Evolutionary conservation across 2,113 vertebrate species (phyloP), one percentile per base, ranked within the genome.

Genomic region (Chitala chitala): DNA sequence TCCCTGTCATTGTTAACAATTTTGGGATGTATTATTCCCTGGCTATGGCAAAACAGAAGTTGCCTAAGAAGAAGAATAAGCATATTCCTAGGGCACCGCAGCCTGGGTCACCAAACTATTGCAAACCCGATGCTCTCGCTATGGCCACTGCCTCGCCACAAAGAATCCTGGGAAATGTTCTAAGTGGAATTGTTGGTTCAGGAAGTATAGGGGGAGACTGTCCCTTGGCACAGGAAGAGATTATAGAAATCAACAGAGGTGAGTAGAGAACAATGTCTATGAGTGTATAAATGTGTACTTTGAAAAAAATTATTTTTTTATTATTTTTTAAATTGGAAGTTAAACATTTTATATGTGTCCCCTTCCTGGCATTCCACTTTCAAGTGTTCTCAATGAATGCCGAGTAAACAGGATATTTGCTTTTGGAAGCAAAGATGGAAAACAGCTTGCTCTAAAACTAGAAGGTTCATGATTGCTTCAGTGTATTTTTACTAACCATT

Each of bases 1-100:
- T 98, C 50, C 96, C 96, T 8, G 96, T 98, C 82, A 98, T 98
- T 53, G 96, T 98, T 80, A 98, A 98, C 86, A 98, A 98, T 77
- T 98, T 98, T 24, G 95, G 96, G 84, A 98, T 98, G 96, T 96
- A 98, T 84, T 98, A 98, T 76, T 96, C 95, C 0, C 77, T 98
- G 86, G 95, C 96, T 77, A 98, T 98, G 96, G 96, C 96, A 81
- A 98, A 98, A 73, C 96, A 98, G 87, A 98, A 98, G 89, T 78
- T 98, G 75, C 96, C 96, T 81, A 98, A 98, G 84, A 98, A 98
- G 87, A 98, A 97, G 87, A 96, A 95, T 77, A 98, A 96, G 71
- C 96, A 98, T 53, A 97, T 96, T 50, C 96, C 96, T 0, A 80
- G 95, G 29, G 92, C 96, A 0, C 95, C 94, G 0, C 94, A 95